Conservation (phyloP, 1,140 invertebrate genomes). For the Berghia stephanieae region DNA sequence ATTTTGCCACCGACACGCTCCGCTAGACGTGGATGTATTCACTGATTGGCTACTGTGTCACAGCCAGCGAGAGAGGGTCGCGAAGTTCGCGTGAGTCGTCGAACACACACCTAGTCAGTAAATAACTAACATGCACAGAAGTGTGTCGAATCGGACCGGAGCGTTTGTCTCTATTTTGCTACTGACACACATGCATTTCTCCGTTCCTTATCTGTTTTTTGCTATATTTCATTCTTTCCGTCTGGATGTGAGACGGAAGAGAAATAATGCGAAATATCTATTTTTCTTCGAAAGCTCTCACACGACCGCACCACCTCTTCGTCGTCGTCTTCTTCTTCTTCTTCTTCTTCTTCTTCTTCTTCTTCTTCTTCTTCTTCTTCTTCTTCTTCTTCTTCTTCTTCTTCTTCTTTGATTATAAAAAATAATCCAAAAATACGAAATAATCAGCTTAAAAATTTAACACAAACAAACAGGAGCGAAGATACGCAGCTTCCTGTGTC, state of each 20-base stretch:
- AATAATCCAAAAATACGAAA: too few species aligned
- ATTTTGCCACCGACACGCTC: not conserved
- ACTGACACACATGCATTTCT: not conserved
- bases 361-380: not conserved
- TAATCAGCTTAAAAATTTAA: too few species aligned
- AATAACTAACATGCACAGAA: not conserved
- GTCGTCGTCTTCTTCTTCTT: constrained; percentile 8
- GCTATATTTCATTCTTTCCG: not conserved
- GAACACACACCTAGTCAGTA: too few species aligned
- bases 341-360: not conserved
- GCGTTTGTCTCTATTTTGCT: not conserved
- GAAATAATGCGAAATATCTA: too few species aligned
- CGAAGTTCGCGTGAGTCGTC: too few species aligned
- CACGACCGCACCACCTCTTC: not conserved
- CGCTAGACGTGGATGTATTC: not conserved
- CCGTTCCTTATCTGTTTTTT: not conserved
- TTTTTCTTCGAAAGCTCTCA: not conserved
- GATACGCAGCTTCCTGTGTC: too few species aligned
- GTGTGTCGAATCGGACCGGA: not conserved
- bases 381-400: not conserved
- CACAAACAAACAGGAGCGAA: too few species aligned
- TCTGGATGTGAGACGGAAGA: too few species aligned
- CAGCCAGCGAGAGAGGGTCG: too few species aligned
- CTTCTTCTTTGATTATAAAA: too few species aligned
- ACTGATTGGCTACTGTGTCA: not conserved